Evolutionary conservation across 2,888 invertebrate species (phyloP), one percentile per base, ranked within the genome.

Genomic region (Buathra laborator): DNA sequence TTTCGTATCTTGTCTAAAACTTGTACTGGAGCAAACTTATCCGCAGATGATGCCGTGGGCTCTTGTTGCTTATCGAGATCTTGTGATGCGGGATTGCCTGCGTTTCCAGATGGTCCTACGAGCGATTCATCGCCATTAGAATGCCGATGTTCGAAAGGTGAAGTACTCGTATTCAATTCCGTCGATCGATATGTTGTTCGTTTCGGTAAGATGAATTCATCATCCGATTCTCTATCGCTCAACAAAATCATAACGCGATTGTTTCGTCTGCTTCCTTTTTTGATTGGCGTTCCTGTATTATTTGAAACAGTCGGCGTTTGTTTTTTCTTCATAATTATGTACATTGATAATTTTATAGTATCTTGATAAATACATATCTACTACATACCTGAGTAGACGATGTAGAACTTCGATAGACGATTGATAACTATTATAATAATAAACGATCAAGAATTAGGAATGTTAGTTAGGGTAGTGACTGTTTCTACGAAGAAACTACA

Each of bases 161-260:
- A 32, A 24, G 29, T 19, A 62, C 62, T 62, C 1, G 14, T 2
- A 29, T 29, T 62, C 1, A 12, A 44, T 7, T 44, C 44, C 44
- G 12, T 7, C 44, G 44, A 44, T 44, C 44, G 7, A 44, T 12
- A 10, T 44, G 7, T 44, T 44, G 9, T 7, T 7, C 12, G 44
- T 44, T 12, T 7, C 62, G 62, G 62, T 29, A 62, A 62, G 12
- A 62, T 62, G 29, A 62, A 24, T 29, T 29, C 62, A 62, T 62
- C 62, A 62, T 62, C 29, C 32, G 32, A 62, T 14, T 62, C 32
- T 24, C 29, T 14, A 62, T 29, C 62, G 29, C 62, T 62, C 62
- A 32, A 62, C 4, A 62, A 62, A 62, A 62, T 62, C 24, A 32
- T 62, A 12, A 62, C 62, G 62, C 62, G 62, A 62, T 62, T 29